A percentile compares a stretch with the other conserved stretches of the same genome.
Evolutionary conservation across 2,113 vertebrate genomes (phyloP).

Genomic region (Formicarius rufipectus): DNA sequence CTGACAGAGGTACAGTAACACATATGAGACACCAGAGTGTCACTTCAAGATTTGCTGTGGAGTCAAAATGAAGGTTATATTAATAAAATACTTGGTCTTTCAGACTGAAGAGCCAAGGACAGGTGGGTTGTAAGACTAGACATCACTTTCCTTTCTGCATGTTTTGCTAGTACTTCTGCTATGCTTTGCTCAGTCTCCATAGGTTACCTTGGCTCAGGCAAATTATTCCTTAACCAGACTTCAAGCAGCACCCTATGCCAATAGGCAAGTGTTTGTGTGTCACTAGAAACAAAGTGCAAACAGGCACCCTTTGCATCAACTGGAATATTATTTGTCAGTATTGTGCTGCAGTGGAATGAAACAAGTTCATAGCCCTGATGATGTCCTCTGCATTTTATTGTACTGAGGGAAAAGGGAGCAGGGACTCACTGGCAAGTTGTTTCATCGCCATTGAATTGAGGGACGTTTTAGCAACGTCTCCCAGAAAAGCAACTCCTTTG

Average conservation of each 20-base stretch:
- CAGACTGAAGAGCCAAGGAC: neutral
- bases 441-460: neutral
- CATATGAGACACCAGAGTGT: rapidly evolving
- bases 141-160: neutral
- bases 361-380: neutral
- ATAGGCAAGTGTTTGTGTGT: neutral
- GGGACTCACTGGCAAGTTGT: neutral
- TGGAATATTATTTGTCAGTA: neutral
- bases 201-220: neutral
- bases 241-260: neutral
- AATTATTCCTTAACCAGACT: neutral
- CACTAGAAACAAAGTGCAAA: neutral
- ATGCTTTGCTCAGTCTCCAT: neutral
- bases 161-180: neutral
- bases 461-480: neutral
- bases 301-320: neutral
- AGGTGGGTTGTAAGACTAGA: neutral
- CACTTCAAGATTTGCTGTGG: neutral
- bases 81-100: neutral
- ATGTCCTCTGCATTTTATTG: neutral
- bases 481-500: neutral
- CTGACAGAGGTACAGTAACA: neutral
- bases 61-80: neutral
- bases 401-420: neutral
- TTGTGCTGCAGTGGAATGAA: neutral